Conservation (phyloP, 2,888 invertebrate species). For the Ephialtes manifestator region DNA sequence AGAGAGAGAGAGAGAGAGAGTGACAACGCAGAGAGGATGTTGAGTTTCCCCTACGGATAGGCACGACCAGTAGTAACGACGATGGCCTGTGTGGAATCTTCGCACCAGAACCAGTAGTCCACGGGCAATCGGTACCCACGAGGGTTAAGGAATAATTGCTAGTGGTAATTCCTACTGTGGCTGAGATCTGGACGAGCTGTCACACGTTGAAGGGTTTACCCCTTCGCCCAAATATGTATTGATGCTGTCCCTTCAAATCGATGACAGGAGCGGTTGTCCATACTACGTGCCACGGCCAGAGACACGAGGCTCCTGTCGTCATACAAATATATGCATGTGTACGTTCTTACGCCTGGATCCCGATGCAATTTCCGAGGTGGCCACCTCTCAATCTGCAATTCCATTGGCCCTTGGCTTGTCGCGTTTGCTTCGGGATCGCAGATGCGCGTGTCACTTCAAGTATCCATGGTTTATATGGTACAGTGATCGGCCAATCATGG, state of each 20-base stretch:
- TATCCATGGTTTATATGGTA: not conserved
- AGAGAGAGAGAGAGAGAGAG: not conserved
- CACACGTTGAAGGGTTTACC: conserved; percentile 64
- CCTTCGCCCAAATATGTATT: conserved; percentile 65
- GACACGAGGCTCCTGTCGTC: conserved; percentile 49
- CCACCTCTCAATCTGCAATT: conserved; percentile 51
- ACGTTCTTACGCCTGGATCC: conserved; percentile 52
- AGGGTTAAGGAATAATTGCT: conserved; percentile 62
- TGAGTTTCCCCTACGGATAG: not conserved
- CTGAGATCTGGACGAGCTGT: conserved; percentile 31
- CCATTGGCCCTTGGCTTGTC: conserved; percentile 39
- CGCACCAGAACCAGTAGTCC: conserved; percentile 42
- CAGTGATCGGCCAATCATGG: conserved; percentile 4
- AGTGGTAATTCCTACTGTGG: conserved; percentile 32
- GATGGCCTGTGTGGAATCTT: conserved; percentile 9
- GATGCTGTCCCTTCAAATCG: conserved; percentile 52
- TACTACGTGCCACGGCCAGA: conserved; percentile 53
- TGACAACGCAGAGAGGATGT: not conserved
- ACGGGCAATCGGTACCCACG: conserved; percentile 49
- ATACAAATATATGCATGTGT: conserved; percentile 35
- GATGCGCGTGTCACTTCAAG: conserved; percentile 34
- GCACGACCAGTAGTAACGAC: not conserved
- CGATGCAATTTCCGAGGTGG: conserved; percentile 51
- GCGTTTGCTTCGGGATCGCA: conserved; percentile 17
- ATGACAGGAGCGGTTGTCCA: conserved; percentile 44